These are phyloP conservation scores for Cydia splendana DNA, from an alignment of 1,140 invertebrate genomes.

Conservation along the genomic window DNA sequence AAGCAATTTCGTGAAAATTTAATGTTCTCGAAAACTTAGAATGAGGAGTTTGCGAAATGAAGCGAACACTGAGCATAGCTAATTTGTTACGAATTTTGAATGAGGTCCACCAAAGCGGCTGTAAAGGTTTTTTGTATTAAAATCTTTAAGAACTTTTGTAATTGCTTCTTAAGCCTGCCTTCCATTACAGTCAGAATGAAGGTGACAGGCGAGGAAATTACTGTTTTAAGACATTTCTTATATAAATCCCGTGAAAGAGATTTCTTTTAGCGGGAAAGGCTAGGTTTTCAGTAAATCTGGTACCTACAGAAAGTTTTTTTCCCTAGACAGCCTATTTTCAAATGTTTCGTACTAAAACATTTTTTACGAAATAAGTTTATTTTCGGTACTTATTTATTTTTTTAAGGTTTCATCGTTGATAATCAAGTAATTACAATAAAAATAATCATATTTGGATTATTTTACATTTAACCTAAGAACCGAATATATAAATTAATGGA, in stretches of 20 bases:
- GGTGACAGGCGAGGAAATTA: slow-evolving; percentile 34
- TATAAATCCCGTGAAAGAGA: slow-evolving; percentile 21
- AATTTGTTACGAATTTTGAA: slow-evolving; percentile 69
- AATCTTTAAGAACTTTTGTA: slow-evolving; percentile 33
- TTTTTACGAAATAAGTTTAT: neutral
- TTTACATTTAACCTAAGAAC: no score
- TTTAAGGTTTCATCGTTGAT: neutral
- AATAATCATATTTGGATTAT: no score
- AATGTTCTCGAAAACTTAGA: slow-evolving; percentile 71
- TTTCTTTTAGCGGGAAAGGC: neutral
- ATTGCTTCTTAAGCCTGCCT: slow-evolving; percentile 31
- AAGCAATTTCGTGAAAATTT: slow-evolving; percentile 76
- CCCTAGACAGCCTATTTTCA: neutral
- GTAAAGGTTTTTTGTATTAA: slow-evolving; percentile 33
- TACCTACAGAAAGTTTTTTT: neutral
- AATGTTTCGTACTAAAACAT: neutral
- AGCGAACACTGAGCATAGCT: slow-evolving; percentile 67
- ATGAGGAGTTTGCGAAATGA: slow-evolving; percentile 70
- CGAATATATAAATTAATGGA: no score
- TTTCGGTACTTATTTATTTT: neutral
- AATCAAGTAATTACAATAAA: no score
- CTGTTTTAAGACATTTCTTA: slow-evolving; percentile 25
- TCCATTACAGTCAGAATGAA: slow-evolving; percentile 35
- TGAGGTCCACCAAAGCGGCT: slow-evolving; percentile 46
- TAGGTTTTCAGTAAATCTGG: neutral